phyloP scores from a whole-genome alignment of 2,888 invertebrate genomes.

The Copidosoma aretas region DNA sequence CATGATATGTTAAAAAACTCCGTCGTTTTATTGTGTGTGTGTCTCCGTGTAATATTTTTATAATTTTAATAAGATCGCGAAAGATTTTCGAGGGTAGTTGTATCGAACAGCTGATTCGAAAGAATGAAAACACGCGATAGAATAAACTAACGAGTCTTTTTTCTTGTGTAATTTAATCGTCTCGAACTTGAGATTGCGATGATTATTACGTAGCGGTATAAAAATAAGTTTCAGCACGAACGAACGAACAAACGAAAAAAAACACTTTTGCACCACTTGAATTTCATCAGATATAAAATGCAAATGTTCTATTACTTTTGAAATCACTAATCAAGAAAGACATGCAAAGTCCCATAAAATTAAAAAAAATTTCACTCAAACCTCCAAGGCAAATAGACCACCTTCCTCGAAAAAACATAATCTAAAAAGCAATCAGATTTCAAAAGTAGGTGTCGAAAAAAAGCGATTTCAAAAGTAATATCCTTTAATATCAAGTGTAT shows the following conservation, averaged over 20 bases:
- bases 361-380: too few relatives aligned
- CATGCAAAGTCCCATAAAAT: too few relatives aligned
- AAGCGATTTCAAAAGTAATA: too few relatives aligned
- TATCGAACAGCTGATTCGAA: constrained; percentile 25
- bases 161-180: constrained; percentile 7
- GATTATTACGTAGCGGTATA: neutral
- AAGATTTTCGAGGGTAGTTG: constrained; percentile 16
- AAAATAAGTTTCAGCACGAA: constrained; percentile 2
- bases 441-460: too few relatives aligned
- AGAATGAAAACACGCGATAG: constrained; percentile 31
- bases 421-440: too few relatives aligned
- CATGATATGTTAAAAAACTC: constrained; percentile 37
- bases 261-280: too few relatives aligned
- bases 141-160: constrained; percentile 6
- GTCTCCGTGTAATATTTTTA: constrained; percentile 39
- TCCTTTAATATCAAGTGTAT: too few relatives aligned
- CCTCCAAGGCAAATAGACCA: too few relatives aligned
- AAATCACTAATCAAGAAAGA: too few relatives aligned
- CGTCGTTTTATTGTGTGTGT: constrained; percentile 13
- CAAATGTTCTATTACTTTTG: too few relatives aligned
- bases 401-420: too few relatives aligned
- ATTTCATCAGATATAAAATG: too few relatives aligned
- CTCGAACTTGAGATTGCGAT: neutral
- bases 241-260: constrained; percentile 7
- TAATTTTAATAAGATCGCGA: constrained; percentile 41